Evolutionary conservation across 2,888 invertebrate genomes (phyloP).

Genomic region (Sarcophaga variegata): DNA sequence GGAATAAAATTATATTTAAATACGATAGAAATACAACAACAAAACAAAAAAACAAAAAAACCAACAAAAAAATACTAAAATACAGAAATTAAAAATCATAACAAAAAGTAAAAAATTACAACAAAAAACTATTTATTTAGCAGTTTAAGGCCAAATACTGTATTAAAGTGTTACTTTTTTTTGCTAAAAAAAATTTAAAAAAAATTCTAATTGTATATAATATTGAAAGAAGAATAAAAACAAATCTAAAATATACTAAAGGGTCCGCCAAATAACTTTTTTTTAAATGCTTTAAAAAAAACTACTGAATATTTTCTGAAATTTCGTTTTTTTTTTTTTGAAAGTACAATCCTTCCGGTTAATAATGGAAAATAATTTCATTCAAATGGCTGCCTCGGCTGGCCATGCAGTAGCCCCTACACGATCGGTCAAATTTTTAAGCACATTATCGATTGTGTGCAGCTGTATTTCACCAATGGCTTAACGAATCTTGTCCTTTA

Average conservation of each 20-base stretch:
- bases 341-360: too few relatives aligned
- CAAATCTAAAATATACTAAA: constrained; percentile 10
- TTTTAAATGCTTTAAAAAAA: too few relatives aligned
- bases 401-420: too few relatives aligned
- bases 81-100: constrained; percentile 44
- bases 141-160: constrained; percentile 59
- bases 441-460: too few relatives aligned
- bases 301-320: too few relatives aligned
- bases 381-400: too few relatives aligned
- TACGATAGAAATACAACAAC: constrained; percentile 34
- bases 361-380: too few relatives aligned
- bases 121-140: constrained; percentile 58
- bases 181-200: constrained; percentile 41
- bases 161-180: constrained; percentile 63
- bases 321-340: too few relatives aligned
- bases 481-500: too few relatives aligned
- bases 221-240: constrained; percentile 37
- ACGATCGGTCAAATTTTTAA: too few relatives aligned
- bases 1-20: constrained; percentile 37
- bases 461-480: too few relatives aligned
- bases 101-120: constrained; percentile 44
- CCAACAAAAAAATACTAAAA: constrained; percentile 16
- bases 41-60: constrained; percentile 54
- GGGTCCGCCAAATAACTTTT: too few relatives aligned
- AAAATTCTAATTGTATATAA: constrained; percentile 19